Conservation (phyloP, 2,888 invertebrate genomes). For the Anthrax anthrax region DNA sequence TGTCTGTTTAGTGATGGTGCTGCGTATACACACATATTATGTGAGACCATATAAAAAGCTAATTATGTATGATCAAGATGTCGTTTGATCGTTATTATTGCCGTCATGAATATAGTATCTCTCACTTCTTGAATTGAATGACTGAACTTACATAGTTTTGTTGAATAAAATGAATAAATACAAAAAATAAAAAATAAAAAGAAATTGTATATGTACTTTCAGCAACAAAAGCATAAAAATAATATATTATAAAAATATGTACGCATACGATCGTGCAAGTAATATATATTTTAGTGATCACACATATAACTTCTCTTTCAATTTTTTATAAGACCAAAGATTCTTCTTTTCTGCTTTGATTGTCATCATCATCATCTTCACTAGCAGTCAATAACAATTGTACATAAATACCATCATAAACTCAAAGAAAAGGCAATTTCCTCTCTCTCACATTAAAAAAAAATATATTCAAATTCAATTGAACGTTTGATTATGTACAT, state of each 20-base stretch:
- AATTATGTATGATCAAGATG: slow-evolving; percentile 10
- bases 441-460: not conserved
- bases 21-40: not conserved
- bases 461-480: not conserved
- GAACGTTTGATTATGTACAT: not conserved
- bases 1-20: too few relatives aligned
- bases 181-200: not conserved
- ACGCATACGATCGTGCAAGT: too few relatives aligned
- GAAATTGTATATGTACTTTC: not conserved
- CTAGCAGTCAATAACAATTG: too few relatives aligned
- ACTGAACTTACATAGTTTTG: too few relatives aligned
- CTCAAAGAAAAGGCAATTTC: not conserved
- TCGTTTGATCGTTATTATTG: not conserved
- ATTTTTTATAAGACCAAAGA: too few relatives aligned
- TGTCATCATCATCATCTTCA: not conserved
- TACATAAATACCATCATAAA: not conserved
- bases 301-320: too few relatives aligned
- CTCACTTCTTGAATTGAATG: not conserved
- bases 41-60: too few relatives aligned
- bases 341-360: not conserved
- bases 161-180: too few relatives aligned
- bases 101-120: not conserved
- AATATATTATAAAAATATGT: too few relatives aligned
- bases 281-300: too few relatives aligned
- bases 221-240: too few relatives aligned